Percentiles rank a stretch among this genome's conserved stretches.
phyloP scores from a whole-genome alignment of 2,888 invertebrate genomes.

The Actias luna region DNA sequence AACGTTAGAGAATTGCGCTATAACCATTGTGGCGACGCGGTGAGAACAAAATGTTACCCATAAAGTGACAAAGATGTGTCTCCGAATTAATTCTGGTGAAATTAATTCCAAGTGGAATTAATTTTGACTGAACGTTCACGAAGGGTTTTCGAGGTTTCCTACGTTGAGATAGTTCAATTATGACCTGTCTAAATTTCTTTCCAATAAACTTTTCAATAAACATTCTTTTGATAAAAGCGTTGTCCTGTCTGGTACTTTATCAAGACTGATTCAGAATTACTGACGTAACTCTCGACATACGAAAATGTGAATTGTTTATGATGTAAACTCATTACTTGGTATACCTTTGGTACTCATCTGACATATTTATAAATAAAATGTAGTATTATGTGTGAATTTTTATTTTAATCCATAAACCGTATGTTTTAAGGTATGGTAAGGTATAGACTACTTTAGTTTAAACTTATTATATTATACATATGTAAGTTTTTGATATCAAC shows the following conservation, averaged over 20 bases:
- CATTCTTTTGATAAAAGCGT: neutral
- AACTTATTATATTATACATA: neutral
- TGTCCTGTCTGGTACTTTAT: neutral
- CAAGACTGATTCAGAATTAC: neutral
- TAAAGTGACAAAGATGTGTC: slow-evolving; percentile 46
- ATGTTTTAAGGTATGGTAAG: too few species aligned
- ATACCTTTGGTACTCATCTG: too few species aligned
- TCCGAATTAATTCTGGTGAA: slow-evolving; percentile 50
- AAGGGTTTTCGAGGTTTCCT: slow-evolving; percentile 35
- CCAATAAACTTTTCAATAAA: neutral
- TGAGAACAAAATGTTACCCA: slow-evolving; percentile 56
- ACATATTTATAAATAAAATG: too few species aligned
- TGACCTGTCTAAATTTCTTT: slow-evolving; percentile 22
- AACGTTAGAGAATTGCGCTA: slow-evolving; percentile 39
- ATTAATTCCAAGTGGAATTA: slow-evolving; percentile 33
- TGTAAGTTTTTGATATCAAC: neutral
- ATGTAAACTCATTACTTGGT: too few species aligned
- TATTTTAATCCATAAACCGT: too few species aligned
- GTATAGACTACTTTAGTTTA: neutral
- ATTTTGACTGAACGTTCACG: slow-evolving; percentile 46
- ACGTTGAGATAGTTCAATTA: slow-evolving; percentile 27
- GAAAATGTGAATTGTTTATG: too few species aligned
- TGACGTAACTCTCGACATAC: neutral
- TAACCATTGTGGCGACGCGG: slow-evolving; percentile 50
- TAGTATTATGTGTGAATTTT: too few species aligned